phyloP scores from a whole-genome alignment of 2,888 invertebrate genomes.

The Drosophila basisetae region DNA sequence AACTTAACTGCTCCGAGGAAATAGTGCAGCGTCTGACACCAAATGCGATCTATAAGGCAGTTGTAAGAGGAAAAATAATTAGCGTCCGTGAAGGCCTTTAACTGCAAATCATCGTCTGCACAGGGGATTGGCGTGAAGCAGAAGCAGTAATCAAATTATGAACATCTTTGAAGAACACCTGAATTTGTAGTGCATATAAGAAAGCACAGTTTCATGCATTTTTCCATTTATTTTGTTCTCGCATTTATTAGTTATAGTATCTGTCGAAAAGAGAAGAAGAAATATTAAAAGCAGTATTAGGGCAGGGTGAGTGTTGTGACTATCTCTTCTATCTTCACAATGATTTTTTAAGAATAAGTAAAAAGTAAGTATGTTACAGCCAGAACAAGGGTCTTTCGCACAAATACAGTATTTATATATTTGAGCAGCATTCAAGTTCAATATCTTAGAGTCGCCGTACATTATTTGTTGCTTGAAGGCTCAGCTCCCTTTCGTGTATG shows the following conservation, averaged over 20 bases:
- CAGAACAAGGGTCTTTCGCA: not conserved
- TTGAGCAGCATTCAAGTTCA: not conserved
- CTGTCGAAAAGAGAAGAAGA: not conserved
- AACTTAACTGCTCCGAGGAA: not conserved
- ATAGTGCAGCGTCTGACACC: not conserved
- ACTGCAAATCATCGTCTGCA: not conserved
- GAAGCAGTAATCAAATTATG: not conserved
- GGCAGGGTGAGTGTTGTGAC: not conserved
- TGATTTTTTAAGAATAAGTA: not conserved
- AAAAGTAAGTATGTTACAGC: not conserved
- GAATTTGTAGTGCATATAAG: not conserved
- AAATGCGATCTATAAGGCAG: not conserved
- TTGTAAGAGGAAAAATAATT: not conserved
- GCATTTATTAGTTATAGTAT: not conserved
- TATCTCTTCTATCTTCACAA: not conserved
- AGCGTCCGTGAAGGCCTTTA: not conserved
- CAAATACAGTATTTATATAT: not conserved
- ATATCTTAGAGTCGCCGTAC: not conserved
- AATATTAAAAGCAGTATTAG: not conserved
- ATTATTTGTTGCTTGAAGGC: not conserved
- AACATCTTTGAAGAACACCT: not conserved
- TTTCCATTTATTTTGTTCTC: not conserved
- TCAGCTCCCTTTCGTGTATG: not conserved
- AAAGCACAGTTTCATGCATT: not conserved
- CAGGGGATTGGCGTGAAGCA: not conserved